Base-by-base conservation (phyloP, 2,888 invertebrate species). In the Lepetodrilus schrolli region DNA sequence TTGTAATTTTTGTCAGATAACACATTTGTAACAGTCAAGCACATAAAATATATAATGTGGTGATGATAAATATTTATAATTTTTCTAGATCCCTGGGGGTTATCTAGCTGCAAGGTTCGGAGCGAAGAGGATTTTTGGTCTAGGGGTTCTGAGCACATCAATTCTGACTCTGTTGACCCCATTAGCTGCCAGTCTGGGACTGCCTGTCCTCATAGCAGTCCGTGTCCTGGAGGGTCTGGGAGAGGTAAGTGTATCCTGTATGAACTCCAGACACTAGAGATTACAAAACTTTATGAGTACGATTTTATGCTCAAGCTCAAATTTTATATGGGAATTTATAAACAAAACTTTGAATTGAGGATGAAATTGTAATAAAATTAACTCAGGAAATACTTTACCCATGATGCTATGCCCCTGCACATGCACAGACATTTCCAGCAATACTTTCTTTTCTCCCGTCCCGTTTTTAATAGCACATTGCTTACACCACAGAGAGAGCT, bases 51-150 rank as follows among this genome's bases (percentile, higher is more conserved):
- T n/a, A 43, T n/a, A n/a, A 43, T 13, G n/a, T 43, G 10, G n/a
- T n/a, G n/a, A n/a, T n/a, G n/a, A n/a, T n/a, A 43, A 43, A n/a
- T 43, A 10, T 43, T 43, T 43, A 13, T 43, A 17, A 10, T 43
- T 43, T 10, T 4, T 30, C 17, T 89, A 89, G 79, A 74, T 89
- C 34, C 87, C 87, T 8, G 89, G 88, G 1, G 89, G 89, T 2
- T 86, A 82, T 81, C 86, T 96, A 30, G 94, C 96, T 0, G 95
- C 96, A 85, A 93, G 93, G 81, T 95, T 95, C 81, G 96, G 96
- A n/a, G 96, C 95, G 13, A 96, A 96, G 89, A 94, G 95, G 91
- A 93, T 95, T 0, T 92, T 96, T n/a, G 95, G 95, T 0, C 91
- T 95, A 73, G 96, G 96, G 66, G 94, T 96, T 13, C 91, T 96